Conservation (phyloP, 2,888 invertebrate genomes). For the Coenonympha glycerion region DNA sequence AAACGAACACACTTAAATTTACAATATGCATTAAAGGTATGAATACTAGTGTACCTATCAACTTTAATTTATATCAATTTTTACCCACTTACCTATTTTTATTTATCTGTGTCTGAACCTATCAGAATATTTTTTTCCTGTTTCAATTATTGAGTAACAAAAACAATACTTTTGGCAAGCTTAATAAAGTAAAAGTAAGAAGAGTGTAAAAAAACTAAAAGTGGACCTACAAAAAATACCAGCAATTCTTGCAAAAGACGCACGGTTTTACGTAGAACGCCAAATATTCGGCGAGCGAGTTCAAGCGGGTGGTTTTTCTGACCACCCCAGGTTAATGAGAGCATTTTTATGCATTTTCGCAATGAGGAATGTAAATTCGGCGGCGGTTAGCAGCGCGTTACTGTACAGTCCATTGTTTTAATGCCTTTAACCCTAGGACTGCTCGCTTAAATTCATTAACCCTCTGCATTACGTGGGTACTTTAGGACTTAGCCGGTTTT, state of each 20-base stretch:
- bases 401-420: slow-evolving; percentile 68
- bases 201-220: background rate
- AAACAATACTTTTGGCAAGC: no score
- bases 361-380: slow-evolving; percentile 75
- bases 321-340: slow-evolving; percentile 72
- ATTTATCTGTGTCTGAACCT: no score
- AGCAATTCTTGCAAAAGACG: slow-evolving; percentile 14
- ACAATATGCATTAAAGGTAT: no score
- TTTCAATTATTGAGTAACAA: no score
- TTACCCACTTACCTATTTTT: no score
- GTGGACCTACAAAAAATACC: background rate
- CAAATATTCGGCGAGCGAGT: slow-evolving; percentile 31
- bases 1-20: no score
- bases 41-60: no score
- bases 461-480: slow-evolving; percentile 47
- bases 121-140: no score
- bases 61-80: no score
- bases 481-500: slow-evolving; percentile 50
- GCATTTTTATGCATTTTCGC: slow-evolving; percentile 71
- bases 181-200: background rate
- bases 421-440: slow-evolving; percentile 58
- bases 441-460: slow-evolving; percentile 64
- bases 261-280: slow-evolving; percentile 31
- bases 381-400: slow-evolving; percentile 62
- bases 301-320: slow-evolving; percentile 50